Conservation (phyloP, 2,113 vertebrate species). For the Ageneiosus marmoratus region DNA sequence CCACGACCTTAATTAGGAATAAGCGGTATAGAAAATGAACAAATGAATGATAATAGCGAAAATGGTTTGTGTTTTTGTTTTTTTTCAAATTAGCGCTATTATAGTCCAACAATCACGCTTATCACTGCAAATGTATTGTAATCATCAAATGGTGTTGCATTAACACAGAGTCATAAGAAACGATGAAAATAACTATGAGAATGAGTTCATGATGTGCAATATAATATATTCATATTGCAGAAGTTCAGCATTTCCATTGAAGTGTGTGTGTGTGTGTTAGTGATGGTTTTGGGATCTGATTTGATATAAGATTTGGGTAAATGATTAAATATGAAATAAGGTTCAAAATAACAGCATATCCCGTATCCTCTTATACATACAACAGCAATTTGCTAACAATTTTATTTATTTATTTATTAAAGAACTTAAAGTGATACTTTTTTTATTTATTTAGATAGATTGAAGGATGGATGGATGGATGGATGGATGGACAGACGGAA, state of each 20-base stretch:
- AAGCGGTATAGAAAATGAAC: too few species aligned
- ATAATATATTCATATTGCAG: neutral
- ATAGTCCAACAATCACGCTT: neutral
- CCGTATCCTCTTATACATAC: neutral
- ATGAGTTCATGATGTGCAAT: neutral
- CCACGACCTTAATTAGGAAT: too few species aligned
- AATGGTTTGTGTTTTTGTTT: neutral
- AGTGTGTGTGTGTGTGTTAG: neutral
- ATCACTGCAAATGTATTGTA: neutral
- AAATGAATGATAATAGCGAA: neutral
- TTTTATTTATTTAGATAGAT: neutral
- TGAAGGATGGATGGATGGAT: too few species aligned
- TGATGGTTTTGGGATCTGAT: neutral
- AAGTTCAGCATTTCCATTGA: neutral
- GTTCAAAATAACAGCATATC: neutral
- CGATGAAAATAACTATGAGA: neutral
- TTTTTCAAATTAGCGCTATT: neutral
- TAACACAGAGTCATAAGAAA: neutral
- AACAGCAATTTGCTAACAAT: neutral
- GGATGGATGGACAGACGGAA: too few species aligned
- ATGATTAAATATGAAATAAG: neutral
- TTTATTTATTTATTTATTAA: neutral
- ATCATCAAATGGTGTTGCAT: neutral
- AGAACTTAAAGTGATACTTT: neutral
- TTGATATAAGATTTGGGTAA: neutral